Percentiles rank a stretch among this genome's conserved stretches.
phyloP scores from a whole-genome alignment of 2,113 vertebrate genomes.

The Scomber scombrus region DNA sequence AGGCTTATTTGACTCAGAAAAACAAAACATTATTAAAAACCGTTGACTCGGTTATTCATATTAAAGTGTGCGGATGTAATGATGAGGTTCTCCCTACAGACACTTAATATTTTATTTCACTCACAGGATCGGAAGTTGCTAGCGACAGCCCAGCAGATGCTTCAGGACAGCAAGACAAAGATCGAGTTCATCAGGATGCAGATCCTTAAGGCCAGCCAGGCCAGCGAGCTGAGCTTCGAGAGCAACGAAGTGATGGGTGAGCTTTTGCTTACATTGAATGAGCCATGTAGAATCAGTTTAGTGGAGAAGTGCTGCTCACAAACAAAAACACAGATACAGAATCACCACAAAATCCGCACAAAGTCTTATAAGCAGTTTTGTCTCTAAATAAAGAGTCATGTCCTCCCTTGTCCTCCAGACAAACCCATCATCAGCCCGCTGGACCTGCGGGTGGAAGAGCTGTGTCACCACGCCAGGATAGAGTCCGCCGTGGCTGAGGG shows the following conservation, averaged over 20 bases:
- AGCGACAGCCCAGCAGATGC: constrained; percentile 97
- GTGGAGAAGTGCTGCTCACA: not conserved
- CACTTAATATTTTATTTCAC: not conserved
- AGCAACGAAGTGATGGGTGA: constrained; percentile 90
- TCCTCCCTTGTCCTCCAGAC: constrained; percentile 70
- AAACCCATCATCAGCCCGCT: constrained; percentile 98
- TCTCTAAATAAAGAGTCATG: not conserved
- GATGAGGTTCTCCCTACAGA: not conserved
- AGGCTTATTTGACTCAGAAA: not conserved
- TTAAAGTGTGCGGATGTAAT: not conserved
- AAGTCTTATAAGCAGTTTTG: not conserved
- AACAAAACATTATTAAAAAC: not conserved
- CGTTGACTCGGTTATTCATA: not conserved
- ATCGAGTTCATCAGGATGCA: constrained; percentile 99
- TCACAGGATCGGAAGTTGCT: constrained; percentile 95
- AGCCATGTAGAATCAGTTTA: not conserved
- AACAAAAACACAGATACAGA: not conserved
- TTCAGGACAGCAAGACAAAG: constrained; percentile 99
- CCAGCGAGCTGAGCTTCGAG: constrained; percentile 94
- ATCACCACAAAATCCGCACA: not conserved
- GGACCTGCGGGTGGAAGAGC: constrained; percentile 97
- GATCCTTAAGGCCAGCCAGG: constrained; percentile 97
- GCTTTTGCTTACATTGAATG: not conserved
- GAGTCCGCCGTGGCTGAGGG: constrained; percentile 98
- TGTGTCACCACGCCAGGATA: constrained; percentile 97